A percentile compares a stretch with the other conserved stretches of the same genome.
phyloP scores from a whole-genome alignment of 2,888 invertebrate species.

The Meteorus cinctellus region DNA sequence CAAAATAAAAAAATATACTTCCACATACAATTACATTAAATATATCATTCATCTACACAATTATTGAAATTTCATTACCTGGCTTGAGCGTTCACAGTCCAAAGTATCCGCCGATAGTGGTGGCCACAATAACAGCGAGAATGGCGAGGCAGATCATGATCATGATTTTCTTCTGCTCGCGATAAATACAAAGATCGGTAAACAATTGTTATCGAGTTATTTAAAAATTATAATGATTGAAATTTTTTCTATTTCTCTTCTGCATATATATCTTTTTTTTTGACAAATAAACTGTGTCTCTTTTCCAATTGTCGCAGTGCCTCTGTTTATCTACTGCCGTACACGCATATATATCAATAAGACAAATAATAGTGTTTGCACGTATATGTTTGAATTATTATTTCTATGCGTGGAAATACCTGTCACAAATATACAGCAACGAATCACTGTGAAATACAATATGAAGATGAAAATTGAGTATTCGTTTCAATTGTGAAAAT shows the following conservation, averaged over 20 bases:
- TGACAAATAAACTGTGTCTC: background rate
- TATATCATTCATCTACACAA: background rate
- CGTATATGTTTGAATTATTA: slow-evolving; percentile 40
- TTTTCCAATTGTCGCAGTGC: slow-evolving; percentile 6
- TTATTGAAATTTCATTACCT: slow-evolving; percentile 57
- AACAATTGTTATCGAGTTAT: slow-evolving; percentile 30
- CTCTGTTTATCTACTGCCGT: slow-evolving; percentile 55
- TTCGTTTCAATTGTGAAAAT: slow-evolving; percentile 5
- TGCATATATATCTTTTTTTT: background rate
- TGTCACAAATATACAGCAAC: slow-evolving; percentile 41
- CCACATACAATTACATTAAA: too few relatives aligned
- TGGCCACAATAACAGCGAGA: slow-evolving; percentile 82
- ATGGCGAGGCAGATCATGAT: slow-evolving; percentile 91
- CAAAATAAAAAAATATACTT: background rate
- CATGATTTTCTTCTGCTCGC: slow-evolving; percentile 94
- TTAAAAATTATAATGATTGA: background rate
- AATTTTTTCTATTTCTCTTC: background rate
- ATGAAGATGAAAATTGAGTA: slow-evolving; percentile 10
- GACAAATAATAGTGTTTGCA: slow-evolving; percentile 41
- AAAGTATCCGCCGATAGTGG: slow-evolving; percentile 81
- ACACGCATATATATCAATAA: background rate
- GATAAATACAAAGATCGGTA: slow-evolving; percentile 54
- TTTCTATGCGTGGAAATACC: background rate
- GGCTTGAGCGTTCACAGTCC: slow-evolving; percentile 74
- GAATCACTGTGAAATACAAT: slow-evolving; percentile 30